phyloP scores from a whole-genome alignment of 92 coral and sea anemone genomes.

The Bergia puertoricense region DNA sequence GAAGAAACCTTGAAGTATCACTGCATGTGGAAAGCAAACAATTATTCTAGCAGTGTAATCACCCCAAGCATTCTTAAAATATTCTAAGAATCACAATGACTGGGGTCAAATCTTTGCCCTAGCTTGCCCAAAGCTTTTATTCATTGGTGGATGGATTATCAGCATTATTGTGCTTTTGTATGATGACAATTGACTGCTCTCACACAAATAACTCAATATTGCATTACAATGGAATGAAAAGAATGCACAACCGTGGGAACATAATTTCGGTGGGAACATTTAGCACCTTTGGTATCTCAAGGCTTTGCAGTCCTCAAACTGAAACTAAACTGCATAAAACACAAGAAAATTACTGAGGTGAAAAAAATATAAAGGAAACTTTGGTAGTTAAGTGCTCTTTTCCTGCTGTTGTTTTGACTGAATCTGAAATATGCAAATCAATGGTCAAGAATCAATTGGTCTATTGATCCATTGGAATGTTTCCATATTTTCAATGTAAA shows the following conservation, averaged over 20 bases:
- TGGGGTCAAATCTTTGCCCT: conserved; percentile 35
- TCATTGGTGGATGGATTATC: conserved; percentile 35
- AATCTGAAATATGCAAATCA: conserved; percentile 1
- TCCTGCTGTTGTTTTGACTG: not conserved
- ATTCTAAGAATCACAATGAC: conserved; percentile 18
- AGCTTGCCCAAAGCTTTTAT: conserved; percentile 19
- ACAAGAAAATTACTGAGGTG: not conserved
- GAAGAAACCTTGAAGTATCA: not conserved
- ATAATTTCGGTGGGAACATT: not conserved
- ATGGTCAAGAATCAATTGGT: not conserved
- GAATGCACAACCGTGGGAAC: conserved; percentile 37
- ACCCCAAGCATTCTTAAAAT: conserved; percentile 17
- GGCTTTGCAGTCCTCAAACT: not conserved
- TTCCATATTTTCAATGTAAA: conserved; percentile 30
- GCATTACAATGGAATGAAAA: conserved; percentile 30
- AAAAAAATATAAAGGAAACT: not conserved
- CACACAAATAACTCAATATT: conserved; percentile 27
- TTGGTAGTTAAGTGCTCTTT: not conserved
- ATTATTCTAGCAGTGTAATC: conserved; percentile 11
- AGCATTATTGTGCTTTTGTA: conserved; percentile 14
- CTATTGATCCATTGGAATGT: conserved; percentile 37
- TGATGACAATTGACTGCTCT: conserved; percentile 26
- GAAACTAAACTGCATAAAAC: not conserved
- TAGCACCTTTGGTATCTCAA: not conserved
- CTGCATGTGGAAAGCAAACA: conserved; percentile 30